Conservation (phyloP, 2,113 vertebrate genomes). For the Anarhynchus alexandrinus region DNA sequence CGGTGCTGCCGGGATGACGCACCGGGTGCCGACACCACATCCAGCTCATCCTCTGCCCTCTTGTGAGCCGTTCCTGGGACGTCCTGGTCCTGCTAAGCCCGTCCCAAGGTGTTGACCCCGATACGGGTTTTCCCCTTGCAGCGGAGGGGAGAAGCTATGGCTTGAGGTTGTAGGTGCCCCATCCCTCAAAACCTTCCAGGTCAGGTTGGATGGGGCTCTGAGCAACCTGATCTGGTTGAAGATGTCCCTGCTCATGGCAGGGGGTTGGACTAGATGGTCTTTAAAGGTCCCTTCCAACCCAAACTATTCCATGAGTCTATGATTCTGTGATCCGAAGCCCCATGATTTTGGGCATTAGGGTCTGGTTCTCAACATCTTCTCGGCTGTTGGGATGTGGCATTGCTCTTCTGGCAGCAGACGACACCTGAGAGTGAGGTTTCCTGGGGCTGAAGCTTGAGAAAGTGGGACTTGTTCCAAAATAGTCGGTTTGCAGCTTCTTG, state of each 20-base stretch:
- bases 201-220: not conserved
- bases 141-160: not conserved
- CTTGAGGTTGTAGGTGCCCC: not conserved
- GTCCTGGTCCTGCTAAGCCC: not conserved
- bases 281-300: not conserved
- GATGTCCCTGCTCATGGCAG: not conserved
- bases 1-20: rapidly evolving
- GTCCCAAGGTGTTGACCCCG: not conserved
- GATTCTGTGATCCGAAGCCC: not conserved
- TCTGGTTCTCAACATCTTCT: not conserved
- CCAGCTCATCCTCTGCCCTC: not conserved
- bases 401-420: not conserved
- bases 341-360: not conserved
- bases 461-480: not conserved
- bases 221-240: not conserved
- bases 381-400: not conserved
- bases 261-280: not conserved
- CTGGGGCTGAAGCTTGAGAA: not conserved
- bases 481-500: not conserved
- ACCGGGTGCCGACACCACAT: rapidly evolving
- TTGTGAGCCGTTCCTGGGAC: rapidly evolving
- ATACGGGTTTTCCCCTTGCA: rapidly evolving
- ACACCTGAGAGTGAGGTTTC: not conserved
- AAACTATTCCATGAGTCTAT: not conserved
- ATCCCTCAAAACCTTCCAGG: not conserved